phyloP scores from a whole-genome alignment of 2,888 invertebrate genomes.

The Lamproptera curius region DNA sequence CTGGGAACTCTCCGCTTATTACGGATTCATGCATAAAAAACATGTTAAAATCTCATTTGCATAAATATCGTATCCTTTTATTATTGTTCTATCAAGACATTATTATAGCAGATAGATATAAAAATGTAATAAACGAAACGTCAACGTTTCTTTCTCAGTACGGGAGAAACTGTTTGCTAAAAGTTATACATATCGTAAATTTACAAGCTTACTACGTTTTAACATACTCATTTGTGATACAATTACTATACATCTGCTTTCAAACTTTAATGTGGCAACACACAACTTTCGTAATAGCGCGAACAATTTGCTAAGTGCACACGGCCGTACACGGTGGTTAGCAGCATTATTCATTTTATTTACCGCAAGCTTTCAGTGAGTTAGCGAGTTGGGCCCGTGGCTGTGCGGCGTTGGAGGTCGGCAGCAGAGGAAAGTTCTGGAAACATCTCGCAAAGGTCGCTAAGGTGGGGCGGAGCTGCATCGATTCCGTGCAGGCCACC shows the following conservation, averaged over 20 bases:
- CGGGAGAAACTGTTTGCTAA: too few relatives aligned
- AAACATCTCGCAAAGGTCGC: slow-evolving; percentile 35
- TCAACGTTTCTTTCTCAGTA: too few relatives aligned
- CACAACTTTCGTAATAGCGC: slow-evolving; percentile 16
- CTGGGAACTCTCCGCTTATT: background rate
- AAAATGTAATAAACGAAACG: too few relatives aligned
- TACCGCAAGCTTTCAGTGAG: slow-evolving; percentile 24
- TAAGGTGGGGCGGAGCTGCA: slow-evolving; percentile 54
- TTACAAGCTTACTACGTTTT: background rate
- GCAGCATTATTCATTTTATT: slow-evolving; percentile 23
- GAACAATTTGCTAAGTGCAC: slow-evolving; percentile 22
- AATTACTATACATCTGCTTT: slow-evolving; percentile 12
- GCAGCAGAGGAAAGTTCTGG: slow-evolving; percentile 34
- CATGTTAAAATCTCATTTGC: background rate
- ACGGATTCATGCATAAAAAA: background rate
- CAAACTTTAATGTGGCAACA: slow-evolving; percentile 8
- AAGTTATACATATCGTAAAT: too few relatives aligned
- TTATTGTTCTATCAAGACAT: too few relatives aligned
- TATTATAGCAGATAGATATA: too few relatives aligned
- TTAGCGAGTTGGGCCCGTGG: slow-evolving; percentile 24
- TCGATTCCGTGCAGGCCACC: slow-evolving; percentile 59
- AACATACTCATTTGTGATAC: slow-evolving; percentile 5
- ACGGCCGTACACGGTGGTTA: slow-evolving; percentile 11
- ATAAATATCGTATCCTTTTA: background rate
- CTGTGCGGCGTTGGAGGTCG: slow-evolving; percentile 19